Conservation (phyloP, 2,113 vertebrate species). For the Vulpes vulpes region DNA sequence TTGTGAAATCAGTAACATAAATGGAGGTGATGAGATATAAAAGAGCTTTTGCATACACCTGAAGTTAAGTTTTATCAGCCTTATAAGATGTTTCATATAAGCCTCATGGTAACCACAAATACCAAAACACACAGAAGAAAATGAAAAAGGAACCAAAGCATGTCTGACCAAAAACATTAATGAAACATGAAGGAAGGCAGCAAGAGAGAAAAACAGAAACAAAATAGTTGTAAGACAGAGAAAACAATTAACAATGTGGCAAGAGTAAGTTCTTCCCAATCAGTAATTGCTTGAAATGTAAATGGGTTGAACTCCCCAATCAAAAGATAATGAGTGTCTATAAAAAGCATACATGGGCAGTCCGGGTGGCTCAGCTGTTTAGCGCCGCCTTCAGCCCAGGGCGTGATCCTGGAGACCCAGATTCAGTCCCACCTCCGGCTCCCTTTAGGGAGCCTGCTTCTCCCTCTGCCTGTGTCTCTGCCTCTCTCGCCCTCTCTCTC, state of each 20-base stretch:
- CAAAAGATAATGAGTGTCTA: neutral
- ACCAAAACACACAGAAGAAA: neutral
- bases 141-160: neutral
- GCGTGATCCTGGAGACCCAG: no score
- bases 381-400: no score
- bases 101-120: neutral
- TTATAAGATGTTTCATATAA: neutral
- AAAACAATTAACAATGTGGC: neutral
- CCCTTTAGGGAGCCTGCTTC: no score
- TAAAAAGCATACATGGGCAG: neutral
- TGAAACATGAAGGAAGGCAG: neutral
- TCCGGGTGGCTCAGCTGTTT: no score
- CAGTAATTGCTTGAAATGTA: neutral
- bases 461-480: no score
- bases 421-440: no score
- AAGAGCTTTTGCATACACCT: neutral
- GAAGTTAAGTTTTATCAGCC: constrained; percentile 16
- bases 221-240: neutral
- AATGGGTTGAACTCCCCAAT: neutral
- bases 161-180: neutral
- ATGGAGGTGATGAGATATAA: neutral
- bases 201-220: neutral
- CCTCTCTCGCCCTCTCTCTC: no score
- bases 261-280: neutral
- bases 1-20: neutral